Conservation (phyloP, 2,888 invertebrate genomes). For the Orthonychiurus folsomi region DNA sequence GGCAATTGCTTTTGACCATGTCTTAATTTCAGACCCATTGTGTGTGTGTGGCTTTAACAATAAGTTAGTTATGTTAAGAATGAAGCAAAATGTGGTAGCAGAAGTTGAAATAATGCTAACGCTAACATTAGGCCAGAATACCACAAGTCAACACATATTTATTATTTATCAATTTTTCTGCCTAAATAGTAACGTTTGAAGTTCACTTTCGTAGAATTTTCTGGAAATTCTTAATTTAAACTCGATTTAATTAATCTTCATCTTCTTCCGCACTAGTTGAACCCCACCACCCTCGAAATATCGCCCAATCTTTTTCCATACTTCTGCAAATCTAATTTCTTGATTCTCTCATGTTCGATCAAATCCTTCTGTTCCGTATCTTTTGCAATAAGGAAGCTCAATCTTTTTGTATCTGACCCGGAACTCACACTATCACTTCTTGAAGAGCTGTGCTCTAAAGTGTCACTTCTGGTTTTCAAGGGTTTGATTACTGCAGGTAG, state of each 20-base stretch:
- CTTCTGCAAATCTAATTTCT: constrained; percentile 25
- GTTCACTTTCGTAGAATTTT: neutral
- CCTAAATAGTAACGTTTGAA: neutral
- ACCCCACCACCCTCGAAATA: constrained; percentile 39
- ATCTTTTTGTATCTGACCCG: constrained; percentile 37
- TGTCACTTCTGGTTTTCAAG: constrained; percentile 6
- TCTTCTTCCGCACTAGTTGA: constrained; percentile 12
- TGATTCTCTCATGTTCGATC: constrained; percentile 27
- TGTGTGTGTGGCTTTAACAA: no score
- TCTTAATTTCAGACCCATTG: no score
- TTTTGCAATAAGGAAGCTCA: constrained; percentile 29
- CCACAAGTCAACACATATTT: no score
- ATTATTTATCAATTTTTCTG: neutral
- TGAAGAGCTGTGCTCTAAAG: constrained; percentile 22
- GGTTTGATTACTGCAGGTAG: neutral
- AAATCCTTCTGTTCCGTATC: constrained; percentile 13
- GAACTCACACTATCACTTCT: constrained; percentile 39
- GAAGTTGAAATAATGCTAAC: neutral
- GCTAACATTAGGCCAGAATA: neutral
- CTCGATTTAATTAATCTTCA: constrained; percentile 5
- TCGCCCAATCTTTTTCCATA: constrained; percentile 35
- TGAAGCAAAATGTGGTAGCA: no score
- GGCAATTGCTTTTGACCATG: no score
- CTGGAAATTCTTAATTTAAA: neutral
- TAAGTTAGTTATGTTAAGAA: no score